Evolutionary conservation across 2,113 vertebrate genomes (phyloP), one percentile per base, ranked within the genome.

Genomic region (Pao palembangensis): DNA sequence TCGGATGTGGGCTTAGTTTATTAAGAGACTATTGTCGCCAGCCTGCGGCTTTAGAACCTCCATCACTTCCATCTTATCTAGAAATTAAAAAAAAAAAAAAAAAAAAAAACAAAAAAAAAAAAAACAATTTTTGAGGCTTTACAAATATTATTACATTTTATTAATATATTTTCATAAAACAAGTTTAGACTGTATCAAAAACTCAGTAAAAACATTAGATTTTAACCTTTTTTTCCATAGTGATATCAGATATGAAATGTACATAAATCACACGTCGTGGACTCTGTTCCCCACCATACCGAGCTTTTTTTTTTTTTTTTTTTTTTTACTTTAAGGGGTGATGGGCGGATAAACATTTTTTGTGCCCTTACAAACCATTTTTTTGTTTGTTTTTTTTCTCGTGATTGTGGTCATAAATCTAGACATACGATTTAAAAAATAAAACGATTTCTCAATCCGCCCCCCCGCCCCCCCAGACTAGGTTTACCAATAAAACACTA

Each of bases 131-230:
- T 75, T 78, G 85, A 84, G 84, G 84, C 82, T 88, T 88, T 89
- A 89, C 86, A 89, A 89, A 89, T 88, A 88, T 86, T 87, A 85
- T 85, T 88, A 87, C 87, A 90, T 86, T 89, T 88, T 86, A 87
- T 88, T 90, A 89, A 88, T 87, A 89, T 87, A 89, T 83, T 85
- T 87, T 90, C 87, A 85, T 89, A 88, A 88, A 91, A 88, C 84
- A 90, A 87, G 82, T 89, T 90, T 87, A 88, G 86, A 89, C 86
- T 84, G 85, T 90, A 90, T 90, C 85, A 90, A 90, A 91, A 91
- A 90, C 79, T 88, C 87, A 88, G 85, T 88, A 90, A 88, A 90
- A 90, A 88, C 89, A 88, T 90, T 90, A 90, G 86, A 90, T 49
- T 49, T 87, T 82, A 75, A 82, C 81, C 78, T 84, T 87, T 84